A percentile compares a stretch with the other conserved stretches of the same genome.
Evolutionary conservation across 2,797 vertebrate species (phyloP).

Genomic region (Orestias chungarensis): DNA sequence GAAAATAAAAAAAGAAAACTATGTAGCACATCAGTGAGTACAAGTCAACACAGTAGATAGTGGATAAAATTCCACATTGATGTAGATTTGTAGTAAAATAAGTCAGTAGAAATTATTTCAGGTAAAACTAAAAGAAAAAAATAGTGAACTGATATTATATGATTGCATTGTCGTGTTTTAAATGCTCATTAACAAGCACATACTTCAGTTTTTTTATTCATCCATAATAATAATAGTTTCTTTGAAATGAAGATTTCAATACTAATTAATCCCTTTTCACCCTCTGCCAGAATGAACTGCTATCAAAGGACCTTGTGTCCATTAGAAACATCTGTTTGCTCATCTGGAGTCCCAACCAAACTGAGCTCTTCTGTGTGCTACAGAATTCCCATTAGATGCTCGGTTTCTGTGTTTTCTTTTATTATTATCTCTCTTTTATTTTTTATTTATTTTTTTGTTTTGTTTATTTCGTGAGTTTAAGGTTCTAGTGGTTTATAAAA

Average conservation of each 20-base stretch:
- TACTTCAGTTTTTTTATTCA: not conserved
- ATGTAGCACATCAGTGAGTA: not conserved
- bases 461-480: not conserved
- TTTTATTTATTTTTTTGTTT: not conserved
- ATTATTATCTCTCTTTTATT: conserved; percentile 6
- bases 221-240: not conserved
- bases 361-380: not conserved
- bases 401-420: conserved; percentile 3
- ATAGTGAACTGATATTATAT: not conserved
- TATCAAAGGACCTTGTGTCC: conserved; percentile 27
- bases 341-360: conserved; percentile 4
- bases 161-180: not conserved
- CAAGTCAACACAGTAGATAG: not conserved
- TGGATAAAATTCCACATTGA: not conserved
- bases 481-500: conserved; percentile 4
- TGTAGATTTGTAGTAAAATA: not conserved
- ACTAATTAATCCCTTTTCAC: not conserved
- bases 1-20: not conserved
- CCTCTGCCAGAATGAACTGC: conserved; percentile 48
- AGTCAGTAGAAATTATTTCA: conserved; percentile 20
- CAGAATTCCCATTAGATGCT: conserved; percentile 18
- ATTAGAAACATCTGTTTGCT: conserved; percentile 30
- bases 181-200: not conserved
- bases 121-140: not conserved
- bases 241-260: not conserved